Evolutionary conservation across 2,888 invertebrate genomes (phyloP).

Genomic region (Colletes collaris): DNA sequence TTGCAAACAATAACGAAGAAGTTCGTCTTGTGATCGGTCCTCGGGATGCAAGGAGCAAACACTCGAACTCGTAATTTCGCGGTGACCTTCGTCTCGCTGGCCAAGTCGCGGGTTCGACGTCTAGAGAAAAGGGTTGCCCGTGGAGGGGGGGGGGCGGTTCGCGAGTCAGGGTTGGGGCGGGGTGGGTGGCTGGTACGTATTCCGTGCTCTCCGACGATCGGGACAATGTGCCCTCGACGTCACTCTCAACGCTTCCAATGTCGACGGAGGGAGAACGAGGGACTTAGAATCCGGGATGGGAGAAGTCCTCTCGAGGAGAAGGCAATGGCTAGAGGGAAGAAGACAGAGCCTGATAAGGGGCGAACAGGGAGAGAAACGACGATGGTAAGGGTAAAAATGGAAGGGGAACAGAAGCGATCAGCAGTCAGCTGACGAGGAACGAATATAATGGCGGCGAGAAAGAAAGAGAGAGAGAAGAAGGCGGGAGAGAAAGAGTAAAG

Average conservation of each 20-base stretch:
- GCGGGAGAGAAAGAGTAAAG: slow-evolving; percentile 46
- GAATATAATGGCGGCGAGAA: slow-evolving; percentile 67
- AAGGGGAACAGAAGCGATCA: slow-evolving; percentile 69
- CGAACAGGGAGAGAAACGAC: slow-evolving; percentile 57
- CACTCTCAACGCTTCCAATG: slow-evolving; percentile 75
- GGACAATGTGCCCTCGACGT: slow-evolving; percentile 78
- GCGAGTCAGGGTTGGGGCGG: slow-evolving; percentile 1
- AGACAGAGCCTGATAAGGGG: slow-evolving; percentile 44
- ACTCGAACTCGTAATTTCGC: slow-evolving; percentile 41
- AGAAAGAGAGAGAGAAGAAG: slow-evolving; percentile 26
- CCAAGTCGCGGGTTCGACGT: slow-evolving; percentile 41
- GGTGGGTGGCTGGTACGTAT: slow-evolving; percentile 60
- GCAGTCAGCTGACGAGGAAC: slow-evolving; percentile 76
- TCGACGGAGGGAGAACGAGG: slow-evolving; percentile 61
- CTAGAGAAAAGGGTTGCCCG: slow-evolving; percentile 60
- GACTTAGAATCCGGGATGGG: slow-evolving; percentile 69
- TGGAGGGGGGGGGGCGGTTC: slow-evolving; percentile 36
- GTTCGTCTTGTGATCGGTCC: too few species aligned
- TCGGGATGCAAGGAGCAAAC: neutral
- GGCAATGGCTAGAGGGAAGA: slow-evolving; percentile 32
- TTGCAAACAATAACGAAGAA: too few species aligned
- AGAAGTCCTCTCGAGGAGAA: slow-evolving; percentile 59
- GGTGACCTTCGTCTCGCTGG: slow-evolving; percentile 46
- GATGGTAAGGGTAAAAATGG: slow-evolving; percentile 20
- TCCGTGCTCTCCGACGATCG: slow-evolving; percentile 65